Evolutionary conservation across 2,797 vertebrate species (phyloP).

Genomic region (Acomys russatus): DNA sequence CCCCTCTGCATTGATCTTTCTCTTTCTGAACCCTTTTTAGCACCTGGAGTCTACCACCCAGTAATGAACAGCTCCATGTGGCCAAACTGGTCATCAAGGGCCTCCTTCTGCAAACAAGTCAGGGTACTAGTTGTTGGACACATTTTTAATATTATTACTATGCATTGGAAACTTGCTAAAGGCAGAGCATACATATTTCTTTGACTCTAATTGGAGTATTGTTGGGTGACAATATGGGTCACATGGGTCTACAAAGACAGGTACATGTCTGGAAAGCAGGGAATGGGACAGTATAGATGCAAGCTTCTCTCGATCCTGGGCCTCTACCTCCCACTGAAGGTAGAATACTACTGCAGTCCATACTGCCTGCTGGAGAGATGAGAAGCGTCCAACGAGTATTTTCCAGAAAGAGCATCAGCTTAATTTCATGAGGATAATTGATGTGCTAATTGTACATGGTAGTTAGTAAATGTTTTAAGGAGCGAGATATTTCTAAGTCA

Average conservation of each 20-base stretch:
- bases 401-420: constrained; percentile 8
- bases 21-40: background rate
- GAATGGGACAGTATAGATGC: background rate
- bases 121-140: background rate
- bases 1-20: background rate
- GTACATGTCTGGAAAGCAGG: background rate
- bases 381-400: background rate
- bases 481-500: constrained; percentile 1
- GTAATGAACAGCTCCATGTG: background rate
- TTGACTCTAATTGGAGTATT: background rate
- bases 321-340: background rate
- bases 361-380: background rate
- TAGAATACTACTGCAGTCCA: background rate
- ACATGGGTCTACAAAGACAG: background rate
- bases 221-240: background rate
- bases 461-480: constrained; percentile 31
- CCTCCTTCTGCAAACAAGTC: background rate
- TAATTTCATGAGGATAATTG: constrained; percentile 39
- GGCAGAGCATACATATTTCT: background rate
- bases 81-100: background rate
- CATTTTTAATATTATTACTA: background rate
- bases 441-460: constrained; percentile 15
- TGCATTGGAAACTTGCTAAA: constrained; percentile 16
- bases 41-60: background rate
- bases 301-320: background rate